Evolutionary conservation across 2,797 vertebrate species (phyloP).

Genomic region (Momotus momota): DNA sequence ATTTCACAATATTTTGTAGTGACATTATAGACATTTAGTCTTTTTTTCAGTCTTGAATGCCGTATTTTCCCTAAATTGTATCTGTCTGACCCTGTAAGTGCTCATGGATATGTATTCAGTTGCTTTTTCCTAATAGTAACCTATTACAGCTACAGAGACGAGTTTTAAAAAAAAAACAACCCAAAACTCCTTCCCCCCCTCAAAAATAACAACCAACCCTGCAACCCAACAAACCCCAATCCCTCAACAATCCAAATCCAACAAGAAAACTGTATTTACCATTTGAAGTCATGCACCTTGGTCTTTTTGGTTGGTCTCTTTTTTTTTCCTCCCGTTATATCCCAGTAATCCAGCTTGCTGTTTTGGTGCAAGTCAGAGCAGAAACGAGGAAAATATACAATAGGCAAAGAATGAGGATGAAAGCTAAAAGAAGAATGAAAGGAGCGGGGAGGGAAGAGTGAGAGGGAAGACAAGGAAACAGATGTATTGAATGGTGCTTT

Average conservation of each 20-base stretch:
- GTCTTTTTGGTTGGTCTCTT: not conserved
- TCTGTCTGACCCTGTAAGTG: not conserved
- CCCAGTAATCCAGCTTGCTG: not conserved
- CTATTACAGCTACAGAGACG: not conserved
- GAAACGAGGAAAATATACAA: not conserved
- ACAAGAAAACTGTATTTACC: not conserved
- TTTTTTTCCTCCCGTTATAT: not conserved
- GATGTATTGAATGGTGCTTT: not conserved
- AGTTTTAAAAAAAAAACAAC: not conserved
- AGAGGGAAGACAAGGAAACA: not conserved
- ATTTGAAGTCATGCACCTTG: not conserved
- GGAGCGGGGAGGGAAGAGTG: not conserved
- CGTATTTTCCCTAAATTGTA: not conserved
- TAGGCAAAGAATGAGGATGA: not conserved
- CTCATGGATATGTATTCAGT: not conserved
- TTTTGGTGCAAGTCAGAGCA: not conserved
- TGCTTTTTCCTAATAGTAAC: not conserved
- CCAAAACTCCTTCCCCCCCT: accelerated
- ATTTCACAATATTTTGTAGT: not conserved
- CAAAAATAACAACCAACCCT: not conserved
- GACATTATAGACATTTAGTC: not conserved
- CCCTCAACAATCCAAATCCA: not conserved
- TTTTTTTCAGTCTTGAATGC: not conserved
- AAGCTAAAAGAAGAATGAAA: not conserved
- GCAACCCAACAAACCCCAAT: not conserved